Percentiles rank a stretch among this genome's conserved stretches.
Conservation (phyloP, 2,113 vertebrate species). For the Platichthys flesus region DNA sequence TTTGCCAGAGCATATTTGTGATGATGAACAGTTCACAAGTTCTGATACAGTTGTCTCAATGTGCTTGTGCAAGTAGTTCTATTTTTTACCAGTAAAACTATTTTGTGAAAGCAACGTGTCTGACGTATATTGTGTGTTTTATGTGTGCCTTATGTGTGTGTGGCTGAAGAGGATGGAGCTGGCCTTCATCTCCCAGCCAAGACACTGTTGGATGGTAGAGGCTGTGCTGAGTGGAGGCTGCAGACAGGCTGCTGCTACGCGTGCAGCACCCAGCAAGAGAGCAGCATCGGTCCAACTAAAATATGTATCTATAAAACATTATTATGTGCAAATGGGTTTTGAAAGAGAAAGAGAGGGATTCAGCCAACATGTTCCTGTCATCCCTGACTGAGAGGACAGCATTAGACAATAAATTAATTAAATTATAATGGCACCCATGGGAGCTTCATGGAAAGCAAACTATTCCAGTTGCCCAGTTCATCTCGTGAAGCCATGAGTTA, state of each 20-base stretch:
- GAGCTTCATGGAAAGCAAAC: constrained; percentile 5
- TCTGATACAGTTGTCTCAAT: constrained; percentile 83
- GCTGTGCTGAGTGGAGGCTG: constrained; percentile 45
- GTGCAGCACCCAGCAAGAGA: constrained; percentile 4
- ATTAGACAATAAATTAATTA: constrained; percentile 10
- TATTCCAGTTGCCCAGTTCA: constrained; percentile 18
- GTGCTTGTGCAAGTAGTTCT: constrained; percentile 88
- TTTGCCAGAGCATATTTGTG: constrained; percentile 81
- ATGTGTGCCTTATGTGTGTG: constrained; percentile 9
- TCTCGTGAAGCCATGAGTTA: constrained; percentile 1
- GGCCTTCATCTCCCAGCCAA: constrained; percentile 59
- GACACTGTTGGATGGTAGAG: constrained; percentile 57
- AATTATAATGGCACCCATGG: background rate
- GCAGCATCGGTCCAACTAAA: constrained; percentile 33
- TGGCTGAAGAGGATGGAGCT: constrained; percentile 10
- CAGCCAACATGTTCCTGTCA: constrained; percentile 5
- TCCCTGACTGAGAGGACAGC: constrained; percentile 30
- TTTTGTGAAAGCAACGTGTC: constrained; percentile 80
- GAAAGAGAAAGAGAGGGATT: constrained; percentile 32
- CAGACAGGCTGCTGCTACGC: constrained; percentile 42
- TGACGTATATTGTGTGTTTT: background rate
- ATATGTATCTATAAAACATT: constrained; percentile 54
- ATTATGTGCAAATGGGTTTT: constrained; percentile 40
- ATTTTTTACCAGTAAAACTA: constrained; percentile 89
- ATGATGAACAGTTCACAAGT: constrained; percentile 80